Base-by-base conservation (phyloP, 1,140 invertebrate genomes). In the Cyrtorhinus lividipennis region DNA sequence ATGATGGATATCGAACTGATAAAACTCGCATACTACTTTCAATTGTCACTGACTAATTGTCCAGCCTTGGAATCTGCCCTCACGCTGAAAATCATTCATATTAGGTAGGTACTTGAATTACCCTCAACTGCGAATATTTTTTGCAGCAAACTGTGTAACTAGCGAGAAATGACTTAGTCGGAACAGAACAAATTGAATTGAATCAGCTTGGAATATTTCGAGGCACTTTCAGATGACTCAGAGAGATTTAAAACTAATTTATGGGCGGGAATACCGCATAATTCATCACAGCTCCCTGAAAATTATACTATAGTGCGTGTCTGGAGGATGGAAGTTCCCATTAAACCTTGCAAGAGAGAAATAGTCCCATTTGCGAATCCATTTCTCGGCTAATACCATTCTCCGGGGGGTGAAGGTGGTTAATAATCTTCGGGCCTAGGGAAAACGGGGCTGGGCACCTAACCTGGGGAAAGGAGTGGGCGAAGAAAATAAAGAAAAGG, bases 341-440 rank as follows among this genome's bases (percentile, higher is more conserved):
- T 53, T 53, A 53, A 53, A 53, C 48, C 48, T 12, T 20, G 30
- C 48, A 53, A 22, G 20, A 15, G 48, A 53, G 48, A 53, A 53
- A 53, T 53, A 15, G 48, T 15, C 48, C 48, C 48, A 53, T 53
- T 53, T 53, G 48, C 48, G 48, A 53, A 53, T 53, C 48, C 48
- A 53, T 53, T 53, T 53, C 48, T 53, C 20, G 48, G 48, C 48
- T 53, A 53, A 53, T 53, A 53, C 20, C 20, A 10, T 53, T 22
- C 18, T 20, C 48, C 20, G 20, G 48, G 48, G 48, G 48, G n/a
- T n/a, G n/a, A n/a, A 5, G 48, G 48, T 22, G 48, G 48, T 53
- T 53, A 53, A 53, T 53, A 53, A 53, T 53, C 48, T 53, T 22
- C 5, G 48, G 48, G 48, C 48, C 10, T 8, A 15, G 15, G 30